These are phyloP conservation scores for Erebia epiphron DNA, from an alignment of 2,888 invertebrate genomes.

Conservation along the genomic window DNA sequence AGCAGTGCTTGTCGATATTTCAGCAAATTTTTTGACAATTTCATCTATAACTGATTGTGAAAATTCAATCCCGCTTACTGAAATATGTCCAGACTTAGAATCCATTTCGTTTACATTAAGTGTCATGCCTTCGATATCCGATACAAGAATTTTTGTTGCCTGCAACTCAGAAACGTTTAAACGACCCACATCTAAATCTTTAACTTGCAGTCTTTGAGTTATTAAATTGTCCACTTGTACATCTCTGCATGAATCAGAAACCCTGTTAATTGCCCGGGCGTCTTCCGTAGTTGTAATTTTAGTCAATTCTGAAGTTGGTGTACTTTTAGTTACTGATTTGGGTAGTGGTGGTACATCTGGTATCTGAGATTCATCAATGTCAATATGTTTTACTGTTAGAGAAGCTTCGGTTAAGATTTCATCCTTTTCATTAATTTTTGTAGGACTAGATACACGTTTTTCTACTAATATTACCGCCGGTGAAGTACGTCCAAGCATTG, in stretches of 20 bases:
- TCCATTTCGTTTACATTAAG: conserved; percentile 88
- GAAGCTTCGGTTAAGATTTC: conserved; percentile 87
- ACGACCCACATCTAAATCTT: conserved; percentile 90
- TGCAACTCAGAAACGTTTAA: conserved; percentile 90
- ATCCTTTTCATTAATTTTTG: conserved; percentile 81
- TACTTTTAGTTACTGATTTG: conserved; percentile 52
- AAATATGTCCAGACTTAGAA: conserved; percentile 86
- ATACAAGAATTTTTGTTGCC: conserved; percentile 90
- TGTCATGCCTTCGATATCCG: conserved; percentile 90
- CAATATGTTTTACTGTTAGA: conserved; percentile 85
- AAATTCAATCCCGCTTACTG: conserved; percentile 86
- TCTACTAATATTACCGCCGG: conserved; percentile 85
- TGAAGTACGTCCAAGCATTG: conserved; percentile 81
- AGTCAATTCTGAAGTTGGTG: conserved; percentile 49
- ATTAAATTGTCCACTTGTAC: conserved; percentile 72
- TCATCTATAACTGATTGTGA: conserved; percentile 87
- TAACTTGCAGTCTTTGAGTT: conserved; percentile 86
- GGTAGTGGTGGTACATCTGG: conserved; percentile 77
- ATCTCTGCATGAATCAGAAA: conserved; percentile 62
- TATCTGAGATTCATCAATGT: conserved; percentile 75
- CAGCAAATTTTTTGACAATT: conserved; percentile 82
- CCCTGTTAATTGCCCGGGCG: conserved; percentile 63
- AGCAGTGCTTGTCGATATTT: conserved; percentile 62
- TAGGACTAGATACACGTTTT: conserved; percentile 83
- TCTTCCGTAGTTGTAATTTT: conserved; percentile 42